phyloP scores from a whole-genome alignment of 2,113 vertebrate species.

The Synodontis membranacea region DNA sequence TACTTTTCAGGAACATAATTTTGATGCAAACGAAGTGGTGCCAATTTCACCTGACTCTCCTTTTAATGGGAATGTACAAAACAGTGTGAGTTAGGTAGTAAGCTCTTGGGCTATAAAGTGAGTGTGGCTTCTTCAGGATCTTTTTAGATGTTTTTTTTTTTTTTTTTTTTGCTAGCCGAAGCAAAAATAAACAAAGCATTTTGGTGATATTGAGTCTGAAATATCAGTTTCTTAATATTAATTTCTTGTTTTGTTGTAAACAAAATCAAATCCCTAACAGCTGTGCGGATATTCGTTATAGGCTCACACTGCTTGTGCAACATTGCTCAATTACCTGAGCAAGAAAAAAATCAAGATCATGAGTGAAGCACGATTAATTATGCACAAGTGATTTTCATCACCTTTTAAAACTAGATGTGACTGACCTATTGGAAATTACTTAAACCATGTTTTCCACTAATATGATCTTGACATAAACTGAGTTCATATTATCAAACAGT shows the following conservation, averaged over 20 bases:
- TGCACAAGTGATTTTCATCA: background rate
- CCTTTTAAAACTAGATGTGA: background rate
- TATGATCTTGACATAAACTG: background rate
- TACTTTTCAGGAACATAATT: no score
- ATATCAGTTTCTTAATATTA: no score
- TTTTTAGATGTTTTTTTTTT: no score
- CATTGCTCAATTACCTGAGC: background rate
- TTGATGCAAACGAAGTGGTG: background rate
- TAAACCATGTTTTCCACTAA: background rate
- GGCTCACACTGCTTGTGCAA: background rate
- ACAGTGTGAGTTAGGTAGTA: background rate
- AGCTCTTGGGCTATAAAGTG: background rate
- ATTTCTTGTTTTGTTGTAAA: no score
- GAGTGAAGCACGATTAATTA: background rate
- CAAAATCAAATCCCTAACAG: background rate
- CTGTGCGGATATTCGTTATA: background rate
- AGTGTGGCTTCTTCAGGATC: background rate
- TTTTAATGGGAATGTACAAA: background rate
- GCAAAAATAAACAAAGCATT: background rate
- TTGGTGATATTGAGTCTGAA: background rate
- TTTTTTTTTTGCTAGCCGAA: background rate
- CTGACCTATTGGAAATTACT: background rate
- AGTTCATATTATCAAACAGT: background rate
- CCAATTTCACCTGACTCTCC: background rate
- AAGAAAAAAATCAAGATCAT: background rate